Evolutionary conservation across 2,113 vertebrate genomes (phyloP), one percentile per base, ranked within the genome.

Genomic region (Prunella himalayana): DNA sequence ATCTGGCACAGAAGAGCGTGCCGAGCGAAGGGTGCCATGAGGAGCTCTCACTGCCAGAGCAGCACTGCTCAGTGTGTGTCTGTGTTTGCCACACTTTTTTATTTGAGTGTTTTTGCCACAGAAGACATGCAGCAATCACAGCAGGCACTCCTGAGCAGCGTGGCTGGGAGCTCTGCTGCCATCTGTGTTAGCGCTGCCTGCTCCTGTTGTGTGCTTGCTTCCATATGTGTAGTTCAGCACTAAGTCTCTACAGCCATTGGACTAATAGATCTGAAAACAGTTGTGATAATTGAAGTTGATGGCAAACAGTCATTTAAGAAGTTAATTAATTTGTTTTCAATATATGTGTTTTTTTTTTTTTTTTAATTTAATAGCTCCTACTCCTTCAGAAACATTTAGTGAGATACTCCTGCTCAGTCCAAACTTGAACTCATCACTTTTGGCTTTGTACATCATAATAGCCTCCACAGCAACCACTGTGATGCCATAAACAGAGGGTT

Each of bases 401-500:
- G 35, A 79, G 44, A 51, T 90, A 28, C 15, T 19, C 15, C 22
- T 70, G 59, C 59, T 86, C 22, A 19, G 76, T 95, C 80, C 77
- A 87, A 76, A 60, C 82, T 42, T 71, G 49, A 94, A 79, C 77
- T 84, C 60, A 37, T 86, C 24, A 21, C 23, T 89, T 89, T 86
- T 95, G 95, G 92, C 94, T 92, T 86, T 89, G 35, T 72, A 41
- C 31, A 28, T 84, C 0, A 1, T 94, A 94, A 89, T 91, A 78
- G 39, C 77, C 86, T 92, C 91, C 91, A 82, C 86, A 60, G 95
- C 91, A 96, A 91, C 83, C 69, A 45, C 61, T 89, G 83, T 87
- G 91, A 92, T 92, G 73, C 81, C 73, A 84, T 95, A 92, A 96
- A 89, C 94, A 95, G 94, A 89, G 65, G 9, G 28, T 79, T 94